A percentile compares a stretch with the other conserved stretches of the same genome.
phyloP scores from a whole-genome alignment of 2,797 vertebrate species.

The Craterocephalus amniculus region DNA sequence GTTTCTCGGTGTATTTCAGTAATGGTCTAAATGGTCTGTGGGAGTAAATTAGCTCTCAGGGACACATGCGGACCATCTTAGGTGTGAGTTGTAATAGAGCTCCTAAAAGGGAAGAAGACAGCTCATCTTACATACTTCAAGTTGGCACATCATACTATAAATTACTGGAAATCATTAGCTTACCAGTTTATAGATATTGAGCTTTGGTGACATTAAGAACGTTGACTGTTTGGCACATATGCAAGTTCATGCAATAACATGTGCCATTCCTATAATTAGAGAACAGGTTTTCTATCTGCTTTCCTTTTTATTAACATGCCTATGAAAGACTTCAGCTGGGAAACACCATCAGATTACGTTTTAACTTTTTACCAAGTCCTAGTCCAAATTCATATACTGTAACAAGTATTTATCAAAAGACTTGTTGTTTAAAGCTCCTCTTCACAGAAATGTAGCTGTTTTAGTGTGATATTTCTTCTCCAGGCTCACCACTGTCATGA shows the following conservation, averaged over 20 bases:
- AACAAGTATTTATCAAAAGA: no score
- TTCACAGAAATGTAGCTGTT: background rate
- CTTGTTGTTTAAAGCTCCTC: background rate
- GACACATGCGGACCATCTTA: slow-evolving; percentile 72
- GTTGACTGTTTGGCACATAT: slow-evolving; percentile 42
- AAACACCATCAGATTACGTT: no score
- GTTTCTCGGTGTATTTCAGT: slow-evolving; percentile 56
- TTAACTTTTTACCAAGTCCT: no score
- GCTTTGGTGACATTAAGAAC: slow-evolving; percentile 80
- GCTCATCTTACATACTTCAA: slow-evolving; percentile 79
- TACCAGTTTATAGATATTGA: slow-evolving; percentile 85
- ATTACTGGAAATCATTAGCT: slow-evolving; percentile 85
- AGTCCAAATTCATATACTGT: no score
- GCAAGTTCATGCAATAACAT: slow-evolving; percentile 5
- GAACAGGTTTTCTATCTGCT: background rate
- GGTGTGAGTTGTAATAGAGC: slow-evolving; percentile 81
- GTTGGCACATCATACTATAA: slow-evolving; percentile 81
- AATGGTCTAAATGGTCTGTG: slow-evolving; percentile 80
- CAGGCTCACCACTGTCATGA: background rate
- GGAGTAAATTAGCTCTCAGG: slow-evolving; percentile 82
- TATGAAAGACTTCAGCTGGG: no score
- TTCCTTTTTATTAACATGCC: background rate
- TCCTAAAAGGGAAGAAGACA: slow-evolving; percentile 83
- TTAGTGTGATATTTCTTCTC: background rate
- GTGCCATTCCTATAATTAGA: slow-evolving; percentile 16